phyloP scores from a whole-genome alignment of 1,140 invertebrate species.

The Linepithema humile region DNA sequence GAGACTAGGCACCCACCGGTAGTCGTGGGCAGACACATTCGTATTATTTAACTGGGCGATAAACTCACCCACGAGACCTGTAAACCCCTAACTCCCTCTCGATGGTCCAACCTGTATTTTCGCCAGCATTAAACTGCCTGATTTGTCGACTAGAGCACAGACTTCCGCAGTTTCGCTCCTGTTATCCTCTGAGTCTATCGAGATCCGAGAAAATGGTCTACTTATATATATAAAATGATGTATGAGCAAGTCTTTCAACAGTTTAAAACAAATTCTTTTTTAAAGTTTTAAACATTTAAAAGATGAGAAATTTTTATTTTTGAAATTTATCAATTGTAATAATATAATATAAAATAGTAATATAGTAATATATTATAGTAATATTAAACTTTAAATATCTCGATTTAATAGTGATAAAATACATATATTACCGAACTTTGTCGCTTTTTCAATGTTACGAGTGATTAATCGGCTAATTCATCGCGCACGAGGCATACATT shows the following conservation, averaged over 20 bases:
- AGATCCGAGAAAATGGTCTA: conserved; percentile 19
- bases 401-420: neutral
- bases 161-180: conserved; percentile 66
- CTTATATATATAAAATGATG: neutral
- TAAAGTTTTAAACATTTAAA: too few species aligned
- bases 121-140: conserved; percentile 74
- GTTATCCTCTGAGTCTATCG: conserved; percentile 63
- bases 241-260: neutral
- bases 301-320: neutral
- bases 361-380: neutral
- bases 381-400: neutral
- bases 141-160: conserved; percentile 72
- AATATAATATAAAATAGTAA: too few species aligned
- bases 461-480: conserved; percentile 13
- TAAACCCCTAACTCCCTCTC: conserved; percentile 74
- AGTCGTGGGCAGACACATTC: conserved; percentile 77
- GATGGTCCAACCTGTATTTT: conserved; percentile 72
- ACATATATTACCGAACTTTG: neutral
- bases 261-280: neutral
- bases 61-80: conserved; percentile 79
- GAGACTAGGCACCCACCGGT: conserved; percentile 70
- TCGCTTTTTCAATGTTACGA: neutral
- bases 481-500: neutral
- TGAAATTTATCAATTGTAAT: neutral
- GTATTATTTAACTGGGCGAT: conserved; percentile 81